Evolutionary conservation across 2,113 vertebrate species (phyloP).

Genomic region (Ptychochromis oligacanthus): DNA sequence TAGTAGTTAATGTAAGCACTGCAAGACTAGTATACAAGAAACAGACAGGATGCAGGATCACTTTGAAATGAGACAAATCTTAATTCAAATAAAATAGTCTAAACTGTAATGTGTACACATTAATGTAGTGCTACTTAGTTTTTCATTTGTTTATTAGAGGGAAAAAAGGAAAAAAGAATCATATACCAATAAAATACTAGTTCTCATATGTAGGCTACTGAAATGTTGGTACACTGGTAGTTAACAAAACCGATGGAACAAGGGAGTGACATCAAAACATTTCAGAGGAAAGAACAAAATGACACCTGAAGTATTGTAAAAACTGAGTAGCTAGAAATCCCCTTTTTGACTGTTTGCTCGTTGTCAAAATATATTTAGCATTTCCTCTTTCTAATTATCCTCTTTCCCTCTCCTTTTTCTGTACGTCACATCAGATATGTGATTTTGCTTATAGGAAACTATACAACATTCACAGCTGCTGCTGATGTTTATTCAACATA

Average conservation of each 20-base stretch:
- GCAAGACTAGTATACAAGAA: neutral
- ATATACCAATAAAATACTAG: neutral
- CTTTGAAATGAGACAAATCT: no score
- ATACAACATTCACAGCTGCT: neutral
- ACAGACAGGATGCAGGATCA: neutral
- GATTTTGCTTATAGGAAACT: neutral
- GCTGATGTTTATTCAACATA: constrained; percentile 32
- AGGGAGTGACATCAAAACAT: neutral
- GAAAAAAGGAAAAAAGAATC: neutral
- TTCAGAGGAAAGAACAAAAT: neutral
- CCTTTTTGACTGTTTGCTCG: neutral
- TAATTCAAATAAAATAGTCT: neutral
- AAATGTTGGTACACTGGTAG: neutral
- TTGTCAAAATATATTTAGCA: neutral
- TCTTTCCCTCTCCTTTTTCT: neutral
- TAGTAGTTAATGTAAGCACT: neutral
- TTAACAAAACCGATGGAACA: neutral
- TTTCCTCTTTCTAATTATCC: neutral
- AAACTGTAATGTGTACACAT: neutral
- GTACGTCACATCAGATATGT: neutral
- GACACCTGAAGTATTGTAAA: neutral
- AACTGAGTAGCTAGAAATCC: neutral
- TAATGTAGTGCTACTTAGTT: neutral
- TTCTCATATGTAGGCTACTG: neutral
- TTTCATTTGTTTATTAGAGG: neutral